These are phyloP conservation scores for Microtus montanus DNA, from an alignment of 2,113 vertebrate species.

Conservation along the genomic window DNA sequence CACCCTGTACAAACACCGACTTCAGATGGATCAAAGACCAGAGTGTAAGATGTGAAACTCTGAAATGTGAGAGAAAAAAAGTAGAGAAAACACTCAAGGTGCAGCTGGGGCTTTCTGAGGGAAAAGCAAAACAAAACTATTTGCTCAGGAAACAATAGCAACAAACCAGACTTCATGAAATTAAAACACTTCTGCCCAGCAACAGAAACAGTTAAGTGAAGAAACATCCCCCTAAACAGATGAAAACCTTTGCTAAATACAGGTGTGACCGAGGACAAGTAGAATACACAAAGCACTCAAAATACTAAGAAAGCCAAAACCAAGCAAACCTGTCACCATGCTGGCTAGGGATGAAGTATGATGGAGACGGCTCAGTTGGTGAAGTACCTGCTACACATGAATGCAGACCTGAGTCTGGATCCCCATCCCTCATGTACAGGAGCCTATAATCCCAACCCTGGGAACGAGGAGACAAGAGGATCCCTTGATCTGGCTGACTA, in stretches of 20 bases:
- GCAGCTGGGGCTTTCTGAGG: not conserved
- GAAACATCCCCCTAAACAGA: not conserved
- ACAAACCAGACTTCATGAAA: not conserved
- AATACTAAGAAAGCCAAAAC: not conserved
- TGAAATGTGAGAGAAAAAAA: not conserved
- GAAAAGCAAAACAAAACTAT: too few relatives aligned
- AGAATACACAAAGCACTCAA: too few relatives aligned
- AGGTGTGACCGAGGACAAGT: not conserved
- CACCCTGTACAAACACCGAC: not conserved
- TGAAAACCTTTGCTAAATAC: not conserved
- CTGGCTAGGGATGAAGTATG: not conserved
- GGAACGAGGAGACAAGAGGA: not conserved
- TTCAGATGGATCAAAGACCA: not conserved
- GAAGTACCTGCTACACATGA: not conserved
- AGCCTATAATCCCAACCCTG: not conserved
- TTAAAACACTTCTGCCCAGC: not conserved
- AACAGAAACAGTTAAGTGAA: not conserved
- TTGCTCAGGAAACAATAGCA: not conserved
- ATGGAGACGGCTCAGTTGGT: not conserved
- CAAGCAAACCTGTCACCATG: too few relatives aligned
- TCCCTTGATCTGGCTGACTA: not conserved
- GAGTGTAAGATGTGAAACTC: not conserved
- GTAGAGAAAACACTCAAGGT: not conserved
- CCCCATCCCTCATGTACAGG: too few relatives aligned
- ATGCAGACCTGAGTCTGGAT: not conserved